phyloP scores from a whole-genome alignment of 2,888 invertebrate species.

The Laspeyria flexula region DNA sequence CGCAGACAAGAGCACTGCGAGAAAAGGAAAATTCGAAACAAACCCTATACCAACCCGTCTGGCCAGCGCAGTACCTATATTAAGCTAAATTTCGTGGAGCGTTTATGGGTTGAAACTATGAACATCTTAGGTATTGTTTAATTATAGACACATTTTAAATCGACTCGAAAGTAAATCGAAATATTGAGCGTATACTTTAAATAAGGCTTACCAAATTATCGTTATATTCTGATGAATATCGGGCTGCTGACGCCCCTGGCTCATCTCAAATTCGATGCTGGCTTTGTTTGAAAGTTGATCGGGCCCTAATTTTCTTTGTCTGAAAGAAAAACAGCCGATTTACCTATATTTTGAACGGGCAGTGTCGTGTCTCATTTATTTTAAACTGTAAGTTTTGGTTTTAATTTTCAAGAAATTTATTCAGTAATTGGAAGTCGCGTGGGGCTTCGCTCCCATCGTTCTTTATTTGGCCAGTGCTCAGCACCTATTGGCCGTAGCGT shows the following conservation, averaged over 20 bases:
- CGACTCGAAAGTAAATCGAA: neutral
- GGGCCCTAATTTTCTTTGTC: conserved; percentile 49
- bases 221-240: conserved; percentile 16
- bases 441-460: too few relatives aligned
- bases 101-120: too few relatives aligned
- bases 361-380: conserved; percentile 31
- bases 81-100: too few relatives aligned
- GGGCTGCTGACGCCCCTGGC: conserved; percentile 24
- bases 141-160: neutral
- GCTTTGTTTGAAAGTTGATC: conserved; percentile 51
- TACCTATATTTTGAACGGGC: conserved; percentile 24
- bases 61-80: too few relatives aligned
- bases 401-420: neutral
- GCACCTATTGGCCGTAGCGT: too few relatives aligned
- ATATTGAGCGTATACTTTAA: neutral
- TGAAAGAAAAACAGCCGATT: conserved; percentile 41
- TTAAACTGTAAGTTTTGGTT: conserved; percentile 9
- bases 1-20: too few relatives aligned
- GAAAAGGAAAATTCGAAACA: too few relatives aligned
- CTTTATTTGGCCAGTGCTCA: too few relatives aligned
- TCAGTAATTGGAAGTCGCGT: too few relatives aligned
- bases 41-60: too few relatives aligned
- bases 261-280: conserved; percentile 36
- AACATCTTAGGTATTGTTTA: neutral
- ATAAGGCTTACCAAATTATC: conserved; percentile 8